Evolutionary conservation across 1,140 invertebrate genomes (phyloP), one percentile per base, ranked within the genome.

Genomic region (Cydia strobilella): DNA sequence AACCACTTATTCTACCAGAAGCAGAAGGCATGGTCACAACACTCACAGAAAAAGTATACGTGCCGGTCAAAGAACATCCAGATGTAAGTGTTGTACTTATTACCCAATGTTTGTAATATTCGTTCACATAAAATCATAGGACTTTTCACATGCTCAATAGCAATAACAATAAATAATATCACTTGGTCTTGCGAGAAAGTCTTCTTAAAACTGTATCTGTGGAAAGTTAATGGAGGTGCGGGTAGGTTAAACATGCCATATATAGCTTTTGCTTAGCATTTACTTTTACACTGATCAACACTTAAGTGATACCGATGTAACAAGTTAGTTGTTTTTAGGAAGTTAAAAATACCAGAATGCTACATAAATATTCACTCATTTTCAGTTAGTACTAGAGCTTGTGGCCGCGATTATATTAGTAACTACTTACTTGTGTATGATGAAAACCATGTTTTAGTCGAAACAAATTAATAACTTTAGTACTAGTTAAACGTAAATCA

Each of bases 61-160:
- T 99, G 87, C 99, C 99, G 92, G 97, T 99, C 80, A 99, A 99
- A 95, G 98, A 99, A 93, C 98, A 99, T 94, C 99, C 99, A 94
- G 99, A 99, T 93, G 99, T 99, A 95, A 98, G 97, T 97, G 87
- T 79, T 35, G 18, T 54, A 18, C 12, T 45, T 45, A 45, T 45
- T 45, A 4, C 42, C 42, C 12, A 45, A 48, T 48, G 45, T 48
- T 13, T 9, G 6, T 48, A 18, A 59, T 59, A 23, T 23, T 18
- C 15, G 0, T 45, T 15, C 42, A 45, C 13, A 45, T 45, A 45
- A 45, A 12, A 45, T 15, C 13, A 45, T 13, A 15, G 15, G 42
- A 45, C 12, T 45, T 39, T 39, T 45, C 12, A 45, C 12, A 39
- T 42, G 35, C 15, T 69, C 35, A 15, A 69, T 35, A 69, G 42